A percentile compares a stretch with the other conserved stretches of the same genome.
These are phyloP conservation scores for Neopipo cinnamomea DNA, from an alignment of 2,113 vertebrate genomes.

Conservation along the genomic window DNA sequence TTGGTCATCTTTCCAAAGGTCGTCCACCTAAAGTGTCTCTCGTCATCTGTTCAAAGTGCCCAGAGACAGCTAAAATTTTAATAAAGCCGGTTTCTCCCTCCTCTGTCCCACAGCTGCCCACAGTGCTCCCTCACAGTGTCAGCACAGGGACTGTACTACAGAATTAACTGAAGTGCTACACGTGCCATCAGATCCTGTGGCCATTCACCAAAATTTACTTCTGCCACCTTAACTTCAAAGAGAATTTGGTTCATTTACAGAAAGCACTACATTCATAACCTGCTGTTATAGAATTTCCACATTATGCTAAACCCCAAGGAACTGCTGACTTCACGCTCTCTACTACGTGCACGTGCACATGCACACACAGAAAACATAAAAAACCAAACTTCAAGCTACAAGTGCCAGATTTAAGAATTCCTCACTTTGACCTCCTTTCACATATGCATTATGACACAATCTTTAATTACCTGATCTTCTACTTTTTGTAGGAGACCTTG, in stretches of 20 bases:
- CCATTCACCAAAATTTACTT: not conserved
- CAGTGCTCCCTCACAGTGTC: not conserved
- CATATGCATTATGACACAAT: not conserved
- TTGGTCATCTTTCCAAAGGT: not conserved
- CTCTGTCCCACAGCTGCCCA: not conserved
- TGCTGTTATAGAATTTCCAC: not conserved
- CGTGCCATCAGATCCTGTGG: accelerated
- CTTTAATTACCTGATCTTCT: not conserved
- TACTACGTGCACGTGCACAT: not conserved
- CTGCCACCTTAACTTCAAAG: not conserved
- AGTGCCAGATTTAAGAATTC: not conserved
- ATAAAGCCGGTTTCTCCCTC: not conserved
- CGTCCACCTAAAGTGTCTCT: not conserved
- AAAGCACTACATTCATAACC: not conserved
- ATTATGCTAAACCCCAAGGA: not conserved
- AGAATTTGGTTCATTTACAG: not conserved
- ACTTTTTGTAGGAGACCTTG: not conserved
- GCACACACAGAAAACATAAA: not conserved
- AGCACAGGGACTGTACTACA: not conserved
- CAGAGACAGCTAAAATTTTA: not conserved
- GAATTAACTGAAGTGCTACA: not conserved
- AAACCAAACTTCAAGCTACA: not conserved
- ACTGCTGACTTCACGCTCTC: not conserved
- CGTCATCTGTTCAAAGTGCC: not conserved
- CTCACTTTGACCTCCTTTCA: not conserved